phyloP scores from a whole-genome alignment of 2,888 invertebrate genomes.

The Drosophila monieri region DNA sequence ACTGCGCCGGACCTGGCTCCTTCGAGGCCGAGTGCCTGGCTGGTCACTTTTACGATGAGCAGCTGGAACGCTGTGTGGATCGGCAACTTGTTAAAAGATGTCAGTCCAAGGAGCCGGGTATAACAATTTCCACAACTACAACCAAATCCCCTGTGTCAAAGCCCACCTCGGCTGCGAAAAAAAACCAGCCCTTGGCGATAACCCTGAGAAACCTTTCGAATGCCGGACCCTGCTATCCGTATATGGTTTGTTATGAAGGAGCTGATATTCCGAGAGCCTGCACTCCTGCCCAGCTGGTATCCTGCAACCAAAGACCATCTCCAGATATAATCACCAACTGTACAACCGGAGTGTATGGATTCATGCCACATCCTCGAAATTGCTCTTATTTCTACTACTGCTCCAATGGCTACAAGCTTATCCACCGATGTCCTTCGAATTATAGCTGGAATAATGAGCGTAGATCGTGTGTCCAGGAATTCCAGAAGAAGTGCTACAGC shows the following conservation, averaged over 20 bases:
- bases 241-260: constrained; percentile 74
- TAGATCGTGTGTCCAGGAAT: constrained; percentile 59
- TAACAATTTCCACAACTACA: background rate
- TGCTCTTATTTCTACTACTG: constrained; percentile 79
- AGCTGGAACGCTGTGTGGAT: constrained; percentile 61
- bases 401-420: constrained; percentile 67
- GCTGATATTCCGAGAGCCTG: constrained; percentile 69
- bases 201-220: constrained; percentile 56
- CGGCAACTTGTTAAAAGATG: constrained; percentile 41
- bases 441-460: constrained; percentile 72
- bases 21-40: constrained; percentile 70
- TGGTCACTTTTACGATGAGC: constrained; percentile 61
- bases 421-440: constrained; percentile 75
- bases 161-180: background rate
- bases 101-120: background rate
- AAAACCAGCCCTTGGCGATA: constrained; percentile 23
- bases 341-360: constrained; percentile 57
- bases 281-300: constrained; percentile 46
- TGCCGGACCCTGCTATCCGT: constrained; percentile 64
- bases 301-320: constrained; percentile 16
- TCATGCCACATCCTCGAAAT: constrained; percentile 67
- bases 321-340: constrained; percentile 45
- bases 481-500: constrained; percentile 59
- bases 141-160: background rate
- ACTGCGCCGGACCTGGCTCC: constrained; percentile 69